Base-by-base conservation (phyloP, 2,888 invertebrate species). In the Phania funesta region DNA sequence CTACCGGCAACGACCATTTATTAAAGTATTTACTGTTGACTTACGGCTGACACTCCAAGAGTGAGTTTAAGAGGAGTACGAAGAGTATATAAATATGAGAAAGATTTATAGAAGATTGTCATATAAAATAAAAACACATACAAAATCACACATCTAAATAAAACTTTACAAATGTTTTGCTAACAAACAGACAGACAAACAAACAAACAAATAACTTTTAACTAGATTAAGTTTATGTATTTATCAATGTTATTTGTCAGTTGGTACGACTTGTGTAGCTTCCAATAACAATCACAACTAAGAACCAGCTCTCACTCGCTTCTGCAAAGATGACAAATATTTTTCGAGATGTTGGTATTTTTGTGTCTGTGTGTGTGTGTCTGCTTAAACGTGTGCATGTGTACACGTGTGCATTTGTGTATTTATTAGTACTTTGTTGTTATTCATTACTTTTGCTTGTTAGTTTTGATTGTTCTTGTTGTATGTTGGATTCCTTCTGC, bases 211-310 rank as follows among this genome's bases (percentile, higher is more conserved):
- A 70, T 56, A 70, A 77, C 77, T 78, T 64, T 76, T 56, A 78
- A 78, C 77, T 78, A 78, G 70, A 78, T 78, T 78, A 64, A 70
- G 38, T 78, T 78, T 54, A 41, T 65, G 67, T 50, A 52, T 78
- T 71, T 70, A 41, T 56, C 41, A 60, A 32, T 67, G 41, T 18
- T 41, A 44, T 50, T 60, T 68, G 29, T 68, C 48, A 50, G 56
- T 46, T 46, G 29, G 18, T 62, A 13, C n/a, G n/a, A n/a, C 26
- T 44, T 32, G 22, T n/a, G 6, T 22, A 48, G 4, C 22, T 41
- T 48, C 20, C n/a, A n/a, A n/a, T n/a, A n/a, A n/a, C n/a, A n/a
- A n/a, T 20, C 11, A 13, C 9, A 35, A 48, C 18, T 18, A 6
- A 29, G 11, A 35, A 41, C 18, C 29, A 18, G 9, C 13, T 68